These are phyloP conservation scores for Spicauda simplicius DNA, from an alignment of 2,888 invertebrate genomes.

Conservation along the genomic window DNA sequence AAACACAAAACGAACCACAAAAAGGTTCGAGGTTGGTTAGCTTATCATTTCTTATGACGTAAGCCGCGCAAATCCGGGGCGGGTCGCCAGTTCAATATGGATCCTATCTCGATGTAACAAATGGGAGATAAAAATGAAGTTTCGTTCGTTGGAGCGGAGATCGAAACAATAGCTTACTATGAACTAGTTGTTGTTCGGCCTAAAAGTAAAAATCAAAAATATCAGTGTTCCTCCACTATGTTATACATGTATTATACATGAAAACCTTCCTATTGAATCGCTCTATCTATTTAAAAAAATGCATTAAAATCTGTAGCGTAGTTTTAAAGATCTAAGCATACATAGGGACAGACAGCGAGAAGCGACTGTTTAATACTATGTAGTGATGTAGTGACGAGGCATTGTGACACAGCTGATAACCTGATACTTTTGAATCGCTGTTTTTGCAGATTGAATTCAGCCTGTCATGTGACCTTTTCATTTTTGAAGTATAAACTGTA, in stretches of 20 bases:
- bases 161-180: conserved; percentile 29
- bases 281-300: too few relatives aligned
- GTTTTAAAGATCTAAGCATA: too few relatives aligned
- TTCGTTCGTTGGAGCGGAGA: conserved; percentile 9
- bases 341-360: too few relatives aligned
- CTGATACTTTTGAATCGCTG: conserved; percentile 2
- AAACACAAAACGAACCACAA: background rate
- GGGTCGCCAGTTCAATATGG: conserved; percentile 25
- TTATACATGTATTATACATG: too few relatives aligned
- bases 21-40: background rate
- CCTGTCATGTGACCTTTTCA: background rate
- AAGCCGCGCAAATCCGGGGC: conserved; percentile 16
- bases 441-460: background rate
- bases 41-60: conserved; percentile 11
- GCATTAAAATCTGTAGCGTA: too few relatives aligned
- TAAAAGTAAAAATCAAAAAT: too few relatives aligned
- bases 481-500: background rate
- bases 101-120: conserved; percentile 16
- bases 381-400: too few relatives aligned
- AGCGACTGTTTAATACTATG: too few relatives aligned
- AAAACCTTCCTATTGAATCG: too few relatives aligned
- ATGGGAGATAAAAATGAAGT: conserved; percentile 16
- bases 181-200: too few relatives aligned
- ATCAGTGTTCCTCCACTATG: too few relatives aligned
- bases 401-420: conserved; percentile 17